Percentiles rank a stretch among this genome's conserved stretches.
Conservation (phyloP, 1,140 invertebrate genomes). For the Cydia fagiglandana region DNA sequence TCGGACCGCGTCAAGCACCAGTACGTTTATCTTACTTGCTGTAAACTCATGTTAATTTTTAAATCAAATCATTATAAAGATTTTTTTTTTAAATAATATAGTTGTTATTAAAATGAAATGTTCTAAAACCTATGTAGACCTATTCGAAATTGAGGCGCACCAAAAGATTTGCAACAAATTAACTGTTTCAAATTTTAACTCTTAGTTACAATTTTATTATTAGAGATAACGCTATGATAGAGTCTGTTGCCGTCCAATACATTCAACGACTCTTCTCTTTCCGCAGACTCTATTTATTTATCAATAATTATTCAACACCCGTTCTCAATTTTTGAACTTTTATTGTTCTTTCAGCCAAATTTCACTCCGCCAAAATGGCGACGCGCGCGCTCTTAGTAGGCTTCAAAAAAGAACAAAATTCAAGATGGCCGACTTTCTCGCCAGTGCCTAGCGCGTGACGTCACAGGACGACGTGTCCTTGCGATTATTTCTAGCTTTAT, state of each 20-base stretch:
- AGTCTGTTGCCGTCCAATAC: too few relatives aligned
- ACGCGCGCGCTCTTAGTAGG: slow-evolving; percentile 67
- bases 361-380: slow-evolving; percentile 49
- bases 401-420: slow-evolving; percentile 69
- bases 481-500: slow-evolving; percentile 56
- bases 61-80: too few relatives aligned
- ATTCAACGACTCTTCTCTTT: too few relatives aligned
- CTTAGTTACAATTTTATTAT: too few relatives aligned
- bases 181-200: not conserved
- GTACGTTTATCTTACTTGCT: too few relatives aligned
- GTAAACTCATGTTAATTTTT: too few relatives aligned
- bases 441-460: slow-evolving; percentile 75
- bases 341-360: slow-evolving; percentile 2
- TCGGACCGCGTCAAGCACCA: too few relatives aligned
- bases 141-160: too few relatives aligned
- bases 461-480: slow-evolving; percentile 75
- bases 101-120: not conserved
- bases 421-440: slow-evolving; percentile 76
- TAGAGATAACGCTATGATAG: not conserved
- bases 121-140: not conserved
- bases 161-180: too few relatives aligned
- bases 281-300: not conserved
- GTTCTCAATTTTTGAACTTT: not conserved
- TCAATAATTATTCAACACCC: not conserved
- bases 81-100: too few relatives aligned